Conservation (phyloP, 1,140 invertebrate species). For the Eupeodes corollae region DNA sequence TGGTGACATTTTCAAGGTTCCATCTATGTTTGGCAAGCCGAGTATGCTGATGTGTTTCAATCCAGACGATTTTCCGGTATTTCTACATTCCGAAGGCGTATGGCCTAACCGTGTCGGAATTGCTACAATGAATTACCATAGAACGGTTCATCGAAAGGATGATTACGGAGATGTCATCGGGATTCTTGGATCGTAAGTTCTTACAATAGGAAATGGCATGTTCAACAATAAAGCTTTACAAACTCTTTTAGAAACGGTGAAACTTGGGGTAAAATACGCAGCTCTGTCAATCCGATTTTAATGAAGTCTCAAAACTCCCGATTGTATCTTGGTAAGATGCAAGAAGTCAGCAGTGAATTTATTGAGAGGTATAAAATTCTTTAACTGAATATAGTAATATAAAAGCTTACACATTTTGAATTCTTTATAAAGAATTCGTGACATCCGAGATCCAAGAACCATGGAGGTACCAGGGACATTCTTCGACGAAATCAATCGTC, state of each 20-base stretch:
- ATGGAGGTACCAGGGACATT: background rate
- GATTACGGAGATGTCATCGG: background rate
- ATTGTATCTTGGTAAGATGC: conserved; percentile 24
- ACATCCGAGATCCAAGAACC: background rate
- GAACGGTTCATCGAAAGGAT: background rate
- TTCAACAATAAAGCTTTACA: background rate
- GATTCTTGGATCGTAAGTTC: background rate
- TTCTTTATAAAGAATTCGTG: conserved; percentile 22
- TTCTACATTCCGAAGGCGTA: conserved; percentile 1
- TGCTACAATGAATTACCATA: background rate
- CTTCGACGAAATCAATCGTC: background rate
- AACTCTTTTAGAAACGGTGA: conserved; percentile 4
- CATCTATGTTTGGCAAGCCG: background rate
- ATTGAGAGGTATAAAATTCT: conserved; percentile 16
- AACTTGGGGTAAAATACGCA: conserved; percentile 20
- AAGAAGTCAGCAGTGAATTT: conserved; percentile 26
- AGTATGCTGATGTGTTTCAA: background rate
- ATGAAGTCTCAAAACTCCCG: conserved; percentile 26
- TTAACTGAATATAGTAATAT: background rate
- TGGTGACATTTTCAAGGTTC: background rate
- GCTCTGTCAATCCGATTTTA: conserved; percentile 23
- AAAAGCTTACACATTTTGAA: background rate
- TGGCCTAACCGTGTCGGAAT: conserved; percentile 7
- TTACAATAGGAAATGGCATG: background rate
- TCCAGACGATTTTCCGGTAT: conserved; percentile 1